A percentile compares a stretch with the other conserved stretches of the same genome.
Evolutionary conservation across 53 echinoderm and acorn worm species (phyloP).

Genomic region (Holothuria scabra): DNA sequence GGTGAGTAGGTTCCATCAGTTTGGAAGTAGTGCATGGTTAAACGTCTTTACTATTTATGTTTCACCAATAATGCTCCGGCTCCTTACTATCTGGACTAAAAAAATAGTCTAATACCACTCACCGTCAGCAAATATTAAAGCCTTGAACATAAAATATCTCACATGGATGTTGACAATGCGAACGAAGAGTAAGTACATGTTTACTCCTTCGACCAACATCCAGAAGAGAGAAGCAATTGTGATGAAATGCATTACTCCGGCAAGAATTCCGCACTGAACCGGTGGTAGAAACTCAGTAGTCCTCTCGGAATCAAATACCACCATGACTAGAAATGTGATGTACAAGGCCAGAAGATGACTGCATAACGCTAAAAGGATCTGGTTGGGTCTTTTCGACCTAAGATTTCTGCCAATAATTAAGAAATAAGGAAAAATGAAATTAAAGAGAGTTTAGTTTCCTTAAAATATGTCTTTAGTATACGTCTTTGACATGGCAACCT

Average conservation of each 20-base stretch:
- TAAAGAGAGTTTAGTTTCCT: too few species aligned
- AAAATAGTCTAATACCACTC: neutral
- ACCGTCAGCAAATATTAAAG: conserved; percentile 73
- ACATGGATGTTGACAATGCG: conserved; percentile 68
- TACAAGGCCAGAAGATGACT: conserved; percentile 68
- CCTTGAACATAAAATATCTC: conserved; percentile 65
- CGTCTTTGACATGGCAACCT: too few species aligned
- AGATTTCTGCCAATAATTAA: conserved; percentile 58
- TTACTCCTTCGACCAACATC: conserved; percentile 88
- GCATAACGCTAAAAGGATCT: conserved; percentile 71
- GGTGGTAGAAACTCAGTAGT: conserved; percentile 52
- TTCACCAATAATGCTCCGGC: too few species aligned
- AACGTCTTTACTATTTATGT: too few species aligned
- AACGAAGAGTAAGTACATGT: conserved; percentile 77
- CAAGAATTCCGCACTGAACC: conserved; percentile 67
- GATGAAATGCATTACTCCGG: conserved; percentile 83
- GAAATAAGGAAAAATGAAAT: neutral
- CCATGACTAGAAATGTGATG: conserved; percentile 69
- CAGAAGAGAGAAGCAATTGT: conserved; percentile 81
- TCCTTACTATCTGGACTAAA: too few species aligned
- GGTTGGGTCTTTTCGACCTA: conserved; percentile 66
- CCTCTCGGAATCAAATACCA: conserved; percentile 67
- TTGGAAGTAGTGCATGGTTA: too few species aligned
- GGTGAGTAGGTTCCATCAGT: too few species aligned
- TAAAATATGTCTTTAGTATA: too few species aligned